Conservation (phyloP, 2,888 invertebrate genomes). For the Calliphora vomitoria region DNA sequence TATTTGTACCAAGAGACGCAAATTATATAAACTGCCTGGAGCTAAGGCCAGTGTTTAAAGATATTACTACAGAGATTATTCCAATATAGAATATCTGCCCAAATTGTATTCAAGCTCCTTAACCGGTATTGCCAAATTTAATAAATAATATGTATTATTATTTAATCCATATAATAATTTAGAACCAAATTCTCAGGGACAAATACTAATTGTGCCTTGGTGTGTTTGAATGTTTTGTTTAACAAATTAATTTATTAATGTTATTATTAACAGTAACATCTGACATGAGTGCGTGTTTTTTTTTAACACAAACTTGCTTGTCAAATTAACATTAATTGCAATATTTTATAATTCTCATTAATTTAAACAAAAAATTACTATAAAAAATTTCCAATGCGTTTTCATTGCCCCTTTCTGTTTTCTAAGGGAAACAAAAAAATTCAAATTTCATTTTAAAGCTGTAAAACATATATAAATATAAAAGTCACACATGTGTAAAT, state of each 20-base stretch:
- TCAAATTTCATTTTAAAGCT: conserved; percentile 40
- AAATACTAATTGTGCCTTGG: too few relatives aligned
- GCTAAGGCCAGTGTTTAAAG: too few relatives aligned
- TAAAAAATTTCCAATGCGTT: conserved; percentile 1
- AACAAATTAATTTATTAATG: conserved; percentile 27
- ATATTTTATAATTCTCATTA: conserved; percentile 44
- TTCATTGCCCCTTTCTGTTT: conserved; percentile 1
- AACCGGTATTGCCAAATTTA: too few relatives aligned
- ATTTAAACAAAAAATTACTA: not conserved
- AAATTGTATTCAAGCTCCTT: too few relatives aligned
- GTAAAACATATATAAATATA: conserved; percentile 23
- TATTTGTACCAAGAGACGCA: too few relatives aligned
- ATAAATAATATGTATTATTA: too few relatives aligned
- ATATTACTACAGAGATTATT: too few relatives aligned
- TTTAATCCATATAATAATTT: too few relatives aligned
- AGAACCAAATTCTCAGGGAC: too few relatives aligned
- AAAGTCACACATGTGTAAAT: conserved; percentile 62
- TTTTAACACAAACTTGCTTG: not conserved
- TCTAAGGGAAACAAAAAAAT: not conserved
- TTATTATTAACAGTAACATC: conserved; percentile 8
- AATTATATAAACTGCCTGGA: too few relatives aligned
- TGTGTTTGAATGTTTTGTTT: not conserved
- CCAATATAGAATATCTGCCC: too few relatives aligned
- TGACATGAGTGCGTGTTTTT: conserved; percentile 10
- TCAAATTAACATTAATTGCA: conserved; percentile 47